Conservation (phyloP, 1,140 invertebrate species). For the Dryas iulia region DNA sequence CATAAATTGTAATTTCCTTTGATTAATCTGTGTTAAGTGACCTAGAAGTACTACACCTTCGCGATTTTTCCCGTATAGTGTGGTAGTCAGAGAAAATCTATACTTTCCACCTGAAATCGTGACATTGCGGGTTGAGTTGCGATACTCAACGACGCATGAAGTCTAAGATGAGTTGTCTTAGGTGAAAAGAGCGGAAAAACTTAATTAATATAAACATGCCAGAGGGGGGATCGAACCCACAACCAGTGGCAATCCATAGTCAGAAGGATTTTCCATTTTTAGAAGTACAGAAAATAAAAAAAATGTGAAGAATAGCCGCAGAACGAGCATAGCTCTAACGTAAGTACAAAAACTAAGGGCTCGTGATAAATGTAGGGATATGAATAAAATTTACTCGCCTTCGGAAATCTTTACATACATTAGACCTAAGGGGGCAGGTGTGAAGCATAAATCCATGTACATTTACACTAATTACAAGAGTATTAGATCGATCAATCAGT, state of each 20-base stretch:
- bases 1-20: too few species aligned
- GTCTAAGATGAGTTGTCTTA: too few species aligned
- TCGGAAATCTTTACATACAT: constrained; percentile 22
- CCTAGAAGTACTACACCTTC: too few species aligned
- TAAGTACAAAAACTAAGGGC: constrained; percentile 55
- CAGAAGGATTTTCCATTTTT: too few species aligned
- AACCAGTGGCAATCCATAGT: too few species aligned
- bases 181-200: too few species aligned
- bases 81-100: too few species aligned
- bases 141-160: not conserved
- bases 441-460: constrained; percentile 3
- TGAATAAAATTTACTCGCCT: constrained; percentile 66
- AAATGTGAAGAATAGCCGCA: constrained; percentile 5
- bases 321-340: constrained; percentile 13
- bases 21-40: too few species aligned
- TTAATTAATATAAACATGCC: too few species aligned
- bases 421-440: constrained; percentile 24
- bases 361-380: constrained; percentile 71
- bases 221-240: too few species aligned
- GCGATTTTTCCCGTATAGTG: too few species aligned
- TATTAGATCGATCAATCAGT: constrained; percentile 12
- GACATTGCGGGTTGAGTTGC: not conserved
- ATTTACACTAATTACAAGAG: not conserved
- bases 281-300: constrained; percentile 16
- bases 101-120: too few species aligned